Evolutionary conservation across 2,888 invertebrate species (phyloP).

Genomic region (Ichneumoninae sp.): DNA sequence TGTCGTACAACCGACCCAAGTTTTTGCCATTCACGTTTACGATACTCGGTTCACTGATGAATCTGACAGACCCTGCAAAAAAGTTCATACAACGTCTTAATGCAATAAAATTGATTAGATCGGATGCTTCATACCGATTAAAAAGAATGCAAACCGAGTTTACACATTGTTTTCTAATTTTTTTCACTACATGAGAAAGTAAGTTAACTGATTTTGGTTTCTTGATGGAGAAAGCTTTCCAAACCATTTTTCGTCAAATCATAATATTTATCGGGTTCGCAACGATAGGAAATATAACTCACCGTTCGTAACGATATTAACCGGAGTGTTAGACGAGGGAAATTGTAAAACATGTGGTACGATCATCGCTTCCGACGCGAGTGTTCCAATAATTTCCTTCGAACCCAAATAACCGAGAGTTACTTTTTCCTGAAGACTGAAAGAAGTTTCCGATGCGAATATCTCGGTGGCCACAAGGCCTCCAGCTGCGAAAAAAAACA

Average conservation of each 20-base stretch:
- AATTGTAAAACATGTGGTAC: constrained; percentile 68
- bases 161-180: constrained; percentile 19
- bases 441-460: constrained; percentile 82
- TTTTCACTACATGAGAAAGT: constrained; percentile 3
- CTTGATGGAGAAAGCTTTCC: neutral
- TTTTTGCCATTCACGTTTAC: constrained; percentile 82
- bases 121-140: neutral
- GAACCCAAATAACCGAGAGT: constrained; percentile 57
- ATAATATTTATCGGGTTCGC: neutral
- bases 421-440: constrained; percentile 52
- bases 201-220: no score
- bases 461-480: constrained; percentile 67
- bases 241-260: neutral
- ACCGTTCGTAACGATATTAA: constrained; percentile 81
- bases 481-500: constrained; percentile 42
- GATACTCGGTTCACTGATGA: constrained; percentile 84
- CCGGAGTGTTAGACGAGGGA: constrained; percentile 66
- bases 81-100: constrained; percentile 35
- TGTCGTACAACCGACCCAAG: constrained; percentile 80
- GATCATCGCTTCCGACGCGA: constrained; percentile 75
- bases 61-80: constrained; percentile 84
- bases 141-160: no score
- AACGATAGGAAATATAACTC: constrained; percentile 39
- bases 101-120: constrained; percentile 12
- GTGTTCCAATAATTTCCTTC: constrained; percentile 49